Base-by-base conservation (phyloP, 2,113 vertebrate genomes). In the Hippocampus zosterae region DNA sequence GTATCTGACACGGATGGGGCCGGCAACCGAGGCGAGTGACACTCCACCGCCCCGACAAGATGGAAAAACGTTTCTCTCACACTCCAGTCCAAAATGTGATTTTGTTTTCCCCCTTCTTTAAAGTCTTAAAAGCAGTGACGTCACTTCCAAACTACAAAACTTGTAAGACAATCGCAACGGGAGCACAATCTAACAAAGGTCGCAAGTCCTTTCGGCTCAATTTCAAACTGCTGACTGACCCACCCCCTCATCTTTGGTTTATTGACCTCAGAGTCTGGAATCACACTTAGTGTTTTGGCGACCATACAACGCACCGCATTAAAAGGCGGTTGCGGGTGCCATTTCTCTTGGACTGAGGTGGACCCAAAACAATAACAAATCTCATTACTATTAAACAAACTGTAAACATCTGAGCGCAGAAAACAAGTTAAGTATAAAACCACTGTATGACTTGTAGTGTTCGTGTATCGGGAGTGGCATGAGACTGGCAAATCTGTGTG, bases 211-310 rank as follows among this genome's bases (percentile, higher is more conserved):
- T 67, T 61, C 56, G 72, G 63, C 73, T 72, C 66, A 55, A 57
- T 71, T 73, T 70, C 16, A 67, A 77, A 80, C 81, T 87, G 79
- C 84, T 82, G 81, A 85, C 74, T 37, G 70, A 65, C 75, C 44
- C 5, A 55, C 19, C 50, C 44, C 62, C 19, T 29, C 60, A 62
- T 57, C 21, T 60, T n/a, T 7, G 44, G 44, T 33, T 15, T 46
- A 46, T 46, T 46, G 3, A 46, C 12, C 44, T 46, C 44, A 46
- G 2, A 8, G 44, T 15, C 44, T 46, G 44, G 8, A 15, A 46
- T 46, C 13, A 33, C 33, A 33, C 5, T 6, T 33, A 1, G 33
- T 33, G 6, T 33, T 33, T 33, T 33, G 33, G 33, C 33, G 33
- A 33, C 33, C 5, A 33, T 33, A 33, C 33, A 33, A 33, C 5